A percentile compares a stretch with the other conserved stretches of the same genome.
Conservation (phyloP, 2,797 vertebrate genomes). For the Cercopithecus petaurista region DNA sequence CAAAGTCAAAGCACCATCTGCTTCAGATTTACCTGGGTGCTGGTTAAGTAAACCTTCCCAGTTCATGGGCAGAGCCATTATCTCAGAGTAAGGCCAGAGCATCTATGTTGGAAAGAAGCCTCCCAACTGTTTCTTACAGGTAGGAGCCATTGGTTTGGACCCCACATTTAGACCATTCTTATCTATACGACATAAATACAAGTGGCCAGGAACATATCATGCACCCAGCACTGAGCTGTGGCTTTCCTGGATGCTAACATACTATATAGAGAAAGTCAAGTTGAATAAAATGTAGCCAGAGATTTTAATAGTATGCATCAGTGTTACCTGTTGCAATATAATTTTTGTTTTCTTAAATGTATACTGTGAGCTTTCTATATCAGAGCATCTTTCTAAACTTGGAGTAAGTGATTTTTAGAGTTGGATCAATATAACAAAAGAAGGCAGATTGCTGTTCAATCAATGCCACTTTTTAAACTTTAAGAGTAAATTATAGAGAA, state of each 20-base stretch:
- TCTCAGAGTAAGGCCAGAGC: background rate
- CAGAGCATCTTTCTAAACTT: background rate
- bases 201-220: rapidly evolving
- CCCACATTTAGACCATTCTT: background rate
- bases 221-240: rapidly evolving
- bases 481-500: slow-evolving; percentile 4
- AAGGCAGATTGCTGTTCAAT: slow-evolving; percentile 23
- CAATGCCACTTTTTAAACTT: background rate
- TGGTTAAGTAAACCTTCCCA: background rate
- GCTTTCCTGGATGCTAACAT: background rate
- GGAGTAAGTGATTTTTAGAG: slow-evolving; percentile 29
- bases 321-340: background rate
- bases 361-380: background rate
- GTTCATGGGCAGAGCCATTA: background rate
- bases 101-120: background rate
- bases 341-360: background rate
- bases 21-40: background rate
- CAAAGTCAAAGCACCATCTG: background rate
- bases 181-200: background rate
- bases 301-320: background rate
- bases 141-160: background rate
- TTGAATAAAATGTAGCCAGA: background rate
- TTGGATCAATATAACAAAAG: slow-evolving; percentile 59
- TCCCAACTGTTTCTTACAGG: background rate
- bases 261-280: background rate